Evolutionary conservation across 2,113 vertebrate species (phyloP).

Genomic region (Peromyscus leucopus): DNA sequence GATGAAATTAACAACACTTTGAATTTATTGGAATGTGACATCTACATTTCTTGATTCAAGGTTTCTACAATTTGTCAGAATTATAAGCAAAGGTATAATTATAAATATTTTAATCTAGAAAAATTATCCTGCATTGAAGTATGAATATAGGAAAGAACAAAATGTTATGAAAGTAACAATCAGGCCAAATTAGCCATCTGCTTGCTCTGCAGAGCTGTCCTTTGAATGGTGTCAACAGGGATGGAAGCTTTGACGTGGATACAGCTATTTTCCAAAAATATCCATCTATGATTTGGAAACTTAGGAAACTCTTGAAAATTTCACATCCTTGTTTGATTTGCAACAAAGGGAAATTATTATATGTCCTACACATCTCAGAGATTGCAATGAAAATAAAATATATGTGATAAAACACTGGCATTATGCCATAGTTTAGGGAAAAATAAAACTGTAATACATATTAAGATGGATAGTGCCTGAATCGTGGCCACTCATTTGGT

Average conservation of each 20-base stretch:
- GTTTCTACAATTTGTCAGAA: conserved; percentile 12
- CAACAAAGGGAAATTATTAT: neutral
- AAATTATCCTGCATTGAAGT: neutral
- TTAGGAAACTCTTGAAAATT: neutral
- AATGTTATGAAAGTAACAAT: neutral
- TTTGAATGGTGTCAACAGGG: neutral
- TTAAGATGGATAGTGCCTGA: conserved; percentile 17
- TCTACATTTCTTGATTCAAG: neutral
- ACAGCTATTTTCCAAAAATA: neutral
- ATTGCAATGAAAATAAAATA: conserved; percentile 9
- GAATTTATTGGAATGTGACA: conserved; percentile 5
- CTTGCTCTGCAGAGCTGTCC: neutral
- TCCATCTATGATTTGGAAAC: neutral
- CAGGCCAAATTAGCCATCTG: neutral
- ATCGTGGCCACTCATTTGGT: neutral
- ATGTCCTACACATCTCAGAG: conserved; percentile 16
- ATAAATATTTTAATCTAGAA: conserved; percentile 25
- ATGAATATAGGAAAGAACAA: neutral
- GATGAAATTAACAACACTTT: neutral
- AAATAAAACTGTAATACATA: neutral
- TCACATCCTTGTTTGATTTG: conserved; percentile 37
- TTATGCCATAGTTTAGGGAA: conserved; percentile 30
- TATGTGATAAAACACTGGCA: neutral
- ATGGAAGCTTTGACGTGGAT: neutral
- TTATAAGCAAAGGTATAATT: neutral